Evolutionary conservation across 2,113 vertebrate genomes (phyloP).

Genomic region (Abramis brama): DNA sequence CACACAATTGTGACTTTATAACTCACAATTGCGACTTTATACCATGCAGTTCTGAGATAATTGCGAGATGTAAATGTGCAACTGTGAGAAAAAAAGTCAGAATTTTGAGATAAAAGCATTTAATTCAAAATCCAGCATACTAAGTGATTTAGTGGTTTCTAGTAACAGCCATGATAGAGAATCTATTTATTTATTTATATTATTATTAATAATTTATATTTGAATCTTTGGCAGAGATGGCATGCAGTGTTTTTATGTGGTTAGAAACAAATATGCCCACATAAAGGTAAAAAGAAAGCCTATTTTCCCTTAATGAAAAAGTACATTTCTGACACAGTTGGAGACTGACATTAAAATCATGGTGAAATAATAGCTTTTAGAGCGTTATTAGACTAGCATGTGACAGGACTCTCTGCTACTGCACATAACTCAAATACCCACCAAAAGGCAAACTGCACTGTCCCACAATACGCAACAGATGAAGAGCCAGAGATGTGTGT

Average conservation of each 20-base stretch:
- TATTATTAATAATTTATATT: neutral
- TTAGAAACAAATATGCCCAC: neutral
- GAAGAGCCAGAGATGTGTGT: slow-evolving; percentile 39
- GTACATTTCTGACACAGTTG: neutral
- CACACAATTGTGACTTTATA: too few relatives aligned
- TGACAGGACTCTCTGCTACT: slow-evolving; percentile 38
- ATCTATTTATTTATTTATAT: neutral
- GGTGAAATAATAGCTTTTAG: slow-evolving; percentile 38
- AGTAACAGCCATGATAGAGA: neutral
- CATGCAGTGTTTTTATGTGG: neutral
- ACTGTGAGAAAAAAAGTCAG: too few relatives aligned
- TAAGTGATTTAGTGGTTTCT: neutral
- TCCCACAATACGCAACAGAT: slow-evolving; percentile 32
- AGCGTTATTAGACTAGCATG: slow-evolving; percentile 37
- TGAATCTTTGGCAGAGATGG: neutral
- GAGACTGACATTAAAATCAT: slow-evolving; percentile 45
- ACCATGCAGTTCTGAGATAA: too few relatives aligned
- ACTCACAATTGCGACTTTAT: too few relatives aligned
- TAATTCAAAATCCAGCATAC: neutral
- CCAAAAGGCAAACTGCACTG: slow-evolving; percentile 17
- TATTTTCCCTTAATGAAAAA: slow-evolving; percentile 3
- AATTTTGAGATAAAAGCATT: too few relatives aligned
- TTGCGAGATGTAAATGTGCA: too few relatives aligned
- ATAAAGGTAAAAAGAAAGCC: neutral
- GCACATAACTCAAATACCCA: slow-evolving; percentile 51